Conservation (phyloP, 2,888 invertebrate species). For the Pandemis heparana region DNA sequence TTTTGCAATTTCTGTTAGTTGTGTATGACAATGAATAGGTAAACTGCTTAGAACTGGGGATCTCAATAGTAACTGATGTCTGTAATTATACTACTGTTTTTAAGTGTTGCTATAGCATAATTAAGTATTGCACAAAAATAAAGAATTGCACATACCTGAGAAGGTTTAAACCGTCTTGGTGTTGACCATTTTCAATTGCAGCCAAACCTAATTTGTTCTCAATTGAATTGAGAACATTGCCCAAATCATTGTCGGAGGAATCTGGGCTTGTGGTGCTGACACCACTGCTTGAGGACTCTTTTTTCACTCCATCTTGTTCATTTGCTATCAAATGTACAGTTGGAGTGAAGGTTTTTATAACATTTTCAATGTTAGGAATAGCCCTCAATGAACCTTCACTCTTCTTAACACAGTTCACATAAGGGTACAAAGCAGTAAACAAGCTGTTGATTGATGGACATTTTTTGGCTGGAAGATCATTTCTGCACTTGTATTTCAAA, state of each 20-base stretch:
- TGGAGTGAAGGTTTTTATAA: constrained; percentile 62
- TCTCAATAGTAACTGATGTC: too few species aligned
- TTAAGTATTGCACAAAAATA: background rate
- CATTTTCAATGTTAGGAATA: constrained; percentile 59
- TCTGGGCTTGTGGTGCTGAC: constrained; percentile 54
- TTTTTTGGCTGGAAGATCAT: constrained; percentile 52
- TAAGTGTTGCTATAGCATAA: background rate
- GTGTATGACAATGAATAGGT: background rate
- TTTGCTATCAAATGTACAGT: constrained; percentile 74
- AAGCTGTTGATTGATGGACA: constrained; percentile 56
- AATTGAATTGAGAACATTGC: constrained; percentile 84
- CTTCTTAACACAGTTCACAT: constrained; percentile 57
- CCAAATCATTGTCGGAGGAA: constrained; percentile 72
- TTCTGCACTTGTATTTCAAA: constrained; percentile 66
- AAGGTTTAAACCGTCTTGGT: constrained; percentile 83
- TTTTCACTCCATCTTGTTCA: constrained; percentile 59
- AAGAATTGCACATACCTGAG: constrained; percentile 68
- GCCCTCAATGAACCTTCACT: constrained; percentile 55
- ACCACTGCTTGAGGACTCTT: constrained; percentile 47
- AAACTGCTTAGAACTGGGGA: too few species aligned
- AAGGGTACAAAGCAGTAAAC: constrained; percentile 61
- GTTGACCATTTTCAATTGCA: constrained; percentile 84
- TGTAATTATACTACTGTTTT: too few species aligned
- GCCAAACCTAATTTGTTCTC: constrained; percentile 87
- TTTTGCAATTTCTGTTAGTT: background rate